Conservation (phyloP, 2,888 invertebrate genomes). For the Polyommatus iphigenia region DNA sequence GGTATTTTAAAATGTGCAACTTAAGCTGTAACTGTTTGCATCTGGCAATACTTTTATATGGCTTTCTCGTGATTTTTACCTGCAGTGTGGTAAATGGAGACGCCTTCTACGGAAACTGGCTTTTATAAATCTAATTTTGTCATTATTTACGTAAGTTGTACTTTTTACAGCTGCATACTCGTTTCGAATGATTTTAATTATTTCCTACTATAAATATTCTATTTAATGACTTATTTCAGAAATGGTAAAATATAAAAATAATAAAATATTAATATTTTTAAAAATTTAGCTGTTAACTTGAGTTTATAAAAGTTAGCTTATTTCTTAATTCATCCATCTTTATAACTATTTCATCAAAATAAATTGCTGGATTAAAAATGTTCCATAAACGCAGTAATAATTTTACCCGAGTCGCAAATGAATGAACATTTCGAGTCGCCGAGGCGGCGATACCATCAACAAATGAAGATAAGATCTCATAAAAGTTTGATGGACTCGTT, state of each 20-base stretch:
- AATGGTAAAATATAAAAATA: no score
- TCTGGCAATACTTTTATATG: conserved; percentile 35
- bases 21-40: conserved; percentile 38
- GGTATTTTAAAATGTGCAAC: conserved; percentile 37
- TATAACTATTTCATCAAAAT: neutral
- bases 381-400: conserved; percentile 7
- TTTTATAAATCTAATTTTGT: neutral
- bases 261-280: no score
- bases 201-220: no score
- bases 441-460: conserved; percentile 45
- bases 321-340: neutral
- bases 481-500: conserved; percentile 47
- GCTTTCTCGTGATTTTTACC: conserved; percentile 28
- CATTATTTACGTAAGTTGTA: neutral
- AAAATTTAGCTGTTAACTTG: neutral
- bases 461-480: conserved; percentile 47
- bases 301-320: neutral
- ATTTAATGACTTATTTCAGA: no score
- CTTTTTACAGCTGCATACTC: neutral
- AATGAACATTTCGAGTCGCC: conserved; percentile 48
- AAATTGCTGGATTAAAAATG: conserved; percentile 12
- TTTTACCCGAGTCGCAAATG: conserved; percentile 43
- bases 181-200: no score
- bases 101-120: neutral
- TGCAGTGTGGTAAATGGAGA: conserved; percentile 7